A percentile compares a stretch with the other conserved stretches of the same genome.
Evolutionary conservation across 2,797 vertebrate species (phyloP).

Genomic region (Rhinogobio ventralis): DNA sequence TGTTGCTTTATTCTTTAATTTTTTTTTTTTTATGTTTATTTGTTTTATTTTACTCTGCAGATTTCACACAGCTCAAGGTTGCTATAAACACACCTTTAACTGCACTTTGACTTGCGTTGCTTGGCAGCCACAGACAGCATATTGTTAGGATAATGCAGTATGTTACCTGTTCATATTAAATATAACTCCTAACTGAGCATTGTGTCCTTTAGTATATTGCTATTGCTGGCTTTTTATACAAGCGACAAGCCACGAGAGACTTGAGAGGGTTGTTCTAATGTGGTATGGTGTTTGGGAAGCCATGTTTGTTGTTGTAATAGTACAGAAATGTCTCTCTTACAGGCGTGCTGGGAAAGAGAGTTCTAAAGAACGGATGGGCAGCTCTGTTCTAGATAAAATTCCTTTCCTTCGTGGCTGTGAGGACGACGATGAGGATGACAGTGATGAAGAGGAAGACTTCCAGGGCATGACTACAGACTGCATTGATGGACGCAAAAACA

Average conservation of each 20-base stretch:
- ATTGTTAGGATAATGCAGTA: background rate
- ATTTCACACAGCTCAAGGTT: background rate
- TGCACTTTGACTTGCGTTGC: background rate
- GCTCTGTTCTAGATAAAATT: slow-evolving; percentile 86
- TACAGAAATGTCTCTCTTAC: background rate
- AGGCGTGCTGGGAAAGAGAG: slow-evolving; percentile 89
- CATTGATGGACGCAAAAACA: slow-evolving; percentile 82
- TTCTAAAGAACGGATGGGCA: slow-evolving; percentile 76
- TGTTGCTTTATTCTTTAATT: background rate
- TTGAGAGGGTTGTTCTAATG: background rate
- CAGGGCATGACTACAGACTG: slow-evolving; percentile 82
- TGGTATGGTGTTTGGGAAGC: background rate
- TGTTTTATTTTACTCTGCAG: background rate
- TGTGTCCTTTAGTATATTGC: background rate
- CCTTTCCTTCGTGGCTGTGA: slow-evolving; percentile 87
- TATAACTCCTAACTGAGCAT: background rate
- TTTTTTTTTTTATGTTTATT: background rate
- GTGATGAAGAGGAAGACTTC: slow-evolving; percentile 89
- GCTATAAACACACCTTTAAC: background rate
- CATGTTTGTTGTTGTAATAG: background rate
- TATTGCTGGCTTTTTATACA: background rate
- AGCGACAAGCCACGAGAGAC: background rate
- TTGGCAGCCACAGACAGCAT: background rate
- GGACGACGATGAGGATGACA: slow-evolving; percentile 89
- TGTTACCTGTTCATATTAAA: background rate